These are phyloP conservation scores for Cecropterus lyciades DNA, from an alignment of 1,140 invertebrate genomes.

Conservation along the genomic window DNA sequence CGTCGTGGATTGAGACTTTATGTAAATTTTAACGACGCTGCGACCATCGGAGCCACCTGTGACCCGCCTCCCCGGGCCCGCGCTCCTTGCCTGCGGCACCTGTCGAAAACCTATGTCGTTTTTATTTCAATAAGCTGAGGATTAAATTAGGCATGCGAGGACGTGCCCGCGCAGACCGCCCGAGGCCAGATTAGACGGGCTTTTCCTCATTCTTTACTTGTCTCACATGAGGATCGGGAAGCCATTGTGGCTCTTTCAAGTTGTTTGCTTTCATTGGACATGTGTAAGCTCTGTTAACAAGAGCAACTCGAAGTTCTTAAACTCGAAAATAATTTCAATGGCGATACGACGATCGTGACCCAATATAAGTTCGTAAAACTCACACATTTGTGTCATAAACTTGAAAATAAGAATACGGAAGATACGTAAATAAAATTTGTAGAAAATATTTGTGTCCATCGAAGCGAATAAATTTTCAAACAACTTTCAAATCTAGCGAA, in stretches of 20 bases:
- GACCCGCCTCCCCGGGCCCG: conserved; percentile 54
- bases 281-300: conserved; percentile 28
- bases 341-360: background rate
- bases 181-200: conserved; percentile 38
- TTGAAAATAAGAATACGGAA: background rate
- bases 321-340: conserved; percentile 12
- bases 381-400: background rate
- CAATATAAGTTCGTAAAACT: background rate
- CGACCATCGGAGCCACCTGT: conserved; percentile 81
- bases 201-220: conserved; percentile 52
- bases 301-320: conserved; percentile 17
- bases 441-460: background rate
- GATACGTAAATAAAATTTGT: background rate
- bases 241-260: conserved; percentile 18
- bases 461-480: conserved; percentile 1
- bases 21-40: conserved; percentile 84
- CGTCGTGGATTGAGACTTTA: conserved; percentile 83
- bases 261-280: conserved; percentile 23
- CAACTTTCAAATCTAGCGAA: conserved; percentile 5
- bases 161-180: conserved; percentile 55
- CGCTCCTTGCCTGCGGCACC: conserved; percentile 60
- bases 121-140: conserved; percentile 82
- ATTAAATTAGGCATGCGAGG: conserved; percentile 80
- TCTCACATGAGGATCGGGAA: conserved; percentile 8
- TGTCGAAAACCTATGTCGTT: conserved; percentile 83